Evolutionary conservation across 2,797 vertebrate genomes (phyloP), one percentile per base, ranked within the genome.

Genomic region (Pelobates cultripes): DNA sequence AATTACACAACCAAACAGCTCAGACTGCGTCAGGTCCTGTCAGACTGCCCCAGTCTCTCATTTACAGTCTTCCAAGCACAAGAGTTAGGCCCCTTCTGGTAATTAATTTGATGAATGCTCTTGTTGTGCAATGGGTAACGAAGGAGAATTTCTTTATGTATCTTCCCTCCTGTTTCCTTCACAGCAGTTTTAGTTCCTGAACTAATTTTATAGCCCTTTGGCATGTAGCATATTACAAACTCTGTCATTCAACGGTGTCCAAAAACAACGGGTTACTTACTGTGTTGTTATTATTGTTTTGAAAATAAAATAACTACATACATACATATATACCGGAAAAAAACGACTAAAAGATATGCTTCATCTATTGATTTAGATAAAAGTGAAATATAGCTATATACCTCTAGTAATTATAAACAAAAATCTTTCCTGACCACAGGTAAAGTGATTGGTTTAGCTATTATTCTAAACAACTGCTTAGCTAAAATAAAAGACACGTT

Each of bases 71-170:
- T 95, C 95, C 95, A 94, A 97, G 97, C 97, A 96, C 96, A 96
- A 96, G 97, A 96, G 94, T 94, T 94, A 94, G 95, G 91, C 94
- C 94, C 94, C 91, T 94, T 90, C 90, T 91, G 96, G 94, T 97
- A 96, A 97, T 99, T 97, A 97, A 95, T 93, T 96, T 99, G 98
- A 99, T 98, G 96, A 97, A 99, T 99, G 96, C 95, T 90, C 93
- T 89, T 86, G 92, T 88, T 85, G 92, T 88, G 87, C 86, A 92
- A 94, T 94, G 81, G 90, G 95, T 94, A 94, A 94, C 94, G 93
- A 94, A 92, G 91, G 89, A 89, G 86, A 89, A 88, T 91, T 90
- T 91, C 89, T 90, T 87, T 81, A 85, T 84, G 91, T 91, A 91
- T 96, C 95, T 96, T 94, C 94, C 95, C 94, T 95, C 94, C 91